Conservation (phyloP, 2,113 vertebrate genomes). For the Amazona vittata region DNA sequence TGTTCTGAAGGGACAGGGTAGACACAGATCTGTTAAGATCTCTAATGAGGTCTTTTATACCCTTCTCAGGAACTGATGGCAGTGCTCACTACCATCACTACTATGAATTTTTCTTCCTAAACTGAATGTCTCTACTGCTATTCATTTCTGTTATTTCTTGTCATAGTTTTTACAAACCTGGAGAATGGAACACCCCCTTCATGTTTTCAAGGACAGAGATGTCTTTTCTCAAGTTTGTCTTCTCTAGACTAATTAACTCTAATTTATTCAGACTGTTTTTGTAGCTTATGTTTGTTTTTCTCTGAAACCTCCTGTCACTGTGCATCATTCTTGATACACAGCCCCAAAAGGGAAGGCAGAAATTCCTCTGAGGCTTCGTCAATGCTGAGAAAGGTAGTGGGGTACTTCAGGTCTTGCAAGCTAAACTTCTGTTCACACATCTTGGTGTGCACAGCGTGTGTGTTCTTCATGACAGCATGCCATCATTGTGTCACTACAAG, state of each 20-base stretch:
- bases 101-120: not conserved
- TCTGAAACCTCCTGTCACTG: not conserved
- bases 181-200: not conserved
- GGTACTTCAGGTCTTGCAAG: not conserved
- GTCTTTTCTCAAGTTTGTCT: not conserved
- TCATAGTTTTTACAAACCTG: not conserved
- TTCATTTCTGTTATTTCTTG: not conserved
- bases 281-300: not conserved
- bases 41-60: not conserved
- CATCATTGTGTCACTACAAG: not conserved
- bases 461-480: rapidly evolving
- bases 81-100: not conserved
- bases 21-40: not conserved
- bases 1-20: rapidly evolving
- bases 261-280: not conserved
- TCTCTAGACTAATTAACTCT: not conserved
- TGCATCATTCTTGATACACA: not conserved
- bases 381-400: not conserved
- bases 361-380: conserved; percentile 2
- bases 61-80: not conserved
- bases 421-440: not conserved
- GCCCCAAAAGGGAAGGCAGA: not conserved
- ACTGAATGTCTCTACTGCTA: not conserved
- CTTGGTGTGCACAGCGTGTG: rapidly evolving
- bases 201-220: not conserved